Percentiles rank a stretch among this genome's conserved stretches.
Conservation (phyloP, 2,888 invertebrate species). For the Melieria omissa region DNA sequence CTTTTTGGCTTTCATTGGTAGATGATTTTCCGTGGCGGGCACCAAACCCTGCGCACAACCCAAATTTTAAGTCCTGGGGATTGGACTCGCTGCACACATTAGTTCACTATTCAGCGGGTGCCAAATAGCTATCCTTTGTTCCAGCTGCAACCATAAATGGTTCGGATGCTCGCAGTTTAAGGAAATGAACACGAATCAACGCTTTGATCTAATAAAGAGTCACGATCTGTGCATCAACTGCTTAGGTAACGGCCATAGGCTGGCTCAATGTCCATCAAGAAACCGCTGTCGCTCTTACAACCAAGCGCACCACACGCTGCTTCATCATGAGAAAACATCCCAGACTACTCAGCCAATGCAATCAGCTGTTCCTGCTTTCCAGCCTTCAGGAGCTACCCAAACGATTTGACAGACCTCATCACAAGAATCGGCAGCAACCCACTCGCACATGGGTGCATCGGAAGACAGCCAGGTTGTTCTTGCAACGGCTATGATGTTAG, state of each 20-base stretch:
- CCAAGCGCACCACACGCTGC: background rate
- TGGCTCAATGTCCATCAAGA: slow-evolving; percentile 5
- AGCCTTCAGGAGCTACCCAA: background rate
- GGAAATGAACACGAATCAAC: slow-evolving; percentile 11
- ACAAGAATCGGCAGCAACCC: background rate
- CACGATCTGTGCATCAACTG: slow-evolving; percentile 12
- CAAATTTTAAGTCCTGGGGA: too few relatives aligned
- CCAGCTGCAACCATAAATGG: background rate
- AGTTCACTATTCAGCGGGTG: too few relatives aligned
- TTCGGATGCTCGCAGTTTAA: slow-evolving; percentile 17
- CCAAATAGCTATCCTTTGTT: too few relatives aligned
- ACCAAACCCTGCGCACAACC: too few relatives aligned
- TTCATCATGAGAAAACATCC: background rate
- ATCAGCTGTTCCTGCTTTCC: background rate
- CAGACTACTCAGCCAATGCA: background rate
- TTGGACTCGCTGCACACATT: too few relatives aligned
- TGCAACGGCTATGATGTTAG: background rate
- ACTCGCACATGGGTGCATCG: background rate
- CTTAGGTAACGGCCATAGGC: background rate
- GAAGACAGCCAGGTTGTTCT: background rate
- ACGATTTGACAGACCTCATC: background rate
- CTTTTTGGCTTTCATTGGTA: too few relatives aligned
- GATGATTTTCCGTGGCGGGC: too few relatives aligned
- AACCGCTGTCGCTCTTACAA: background rate
- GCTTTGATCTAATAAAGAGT: slow-evolving; percentile 2